Percentiles rank a stretch among this genome's conserved stretches.
Conservation (phyloP, 2,797 vertebrate genomes). For the Fundulus diaphanus region DNA sequence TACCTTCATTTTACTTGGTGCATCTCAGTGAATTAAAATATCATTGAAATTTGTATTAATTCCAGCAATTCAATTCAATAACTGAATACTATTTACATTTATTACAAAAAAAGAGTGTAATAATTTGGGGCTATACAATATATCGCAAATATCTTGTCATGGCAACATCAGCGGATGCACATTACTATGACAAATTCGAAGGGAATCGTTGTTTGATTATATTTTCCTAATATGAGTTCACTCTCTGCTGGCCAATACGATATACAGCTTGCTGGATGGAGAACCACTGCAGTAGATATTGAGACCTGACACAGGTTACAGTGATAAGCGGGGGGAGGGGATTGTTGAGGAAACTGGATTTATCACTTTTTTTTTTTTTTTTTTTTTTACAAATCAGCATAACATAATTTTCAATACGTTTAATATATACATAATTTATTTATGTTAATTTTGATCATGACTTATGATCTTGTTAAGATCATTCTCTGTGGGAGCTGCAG, state of each 20-base stretch:
- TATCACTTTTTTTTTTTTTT: no score
- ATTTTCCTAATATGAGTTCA: background rate
- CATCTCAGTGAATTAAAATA: background rate
- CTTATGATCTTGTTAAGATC: no score
- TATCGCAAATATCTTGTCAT: background rate
- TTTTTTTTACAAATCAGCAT: no score
- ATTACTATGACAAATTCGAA: background rate
- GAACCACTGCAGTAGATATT: background rate
- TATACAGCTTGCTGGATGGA: background rate
- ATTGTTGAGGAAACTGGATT: no score
- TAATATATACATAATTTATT: no score
- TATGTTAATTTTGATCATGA: no score
- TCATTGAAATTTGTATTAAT: background rate
- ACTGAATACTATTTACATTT: background rate
- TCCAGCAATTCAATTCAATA: background rate
- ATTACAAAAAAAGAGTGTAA: background rate
- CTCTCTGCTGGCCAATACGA: background rate
- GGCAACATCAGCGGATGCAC: background rate
- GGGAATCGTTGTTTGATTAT: background rate
- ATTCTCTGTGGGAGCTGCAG: no score
- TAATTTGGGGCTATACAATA: background rate
- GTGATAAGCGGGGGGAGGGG: background rate
- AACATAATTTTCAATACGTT: no score
- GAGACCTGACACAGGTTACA: background rate
- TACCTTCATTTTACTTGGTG: background rate